Percentiles rank a stretch among this genome's conserved stretches.
These are phyloP conservation scores for Uropetala carovei DNA, from an alignment of 2,888 invertebrate genomes.

Conservation along the genomic window DNA sequence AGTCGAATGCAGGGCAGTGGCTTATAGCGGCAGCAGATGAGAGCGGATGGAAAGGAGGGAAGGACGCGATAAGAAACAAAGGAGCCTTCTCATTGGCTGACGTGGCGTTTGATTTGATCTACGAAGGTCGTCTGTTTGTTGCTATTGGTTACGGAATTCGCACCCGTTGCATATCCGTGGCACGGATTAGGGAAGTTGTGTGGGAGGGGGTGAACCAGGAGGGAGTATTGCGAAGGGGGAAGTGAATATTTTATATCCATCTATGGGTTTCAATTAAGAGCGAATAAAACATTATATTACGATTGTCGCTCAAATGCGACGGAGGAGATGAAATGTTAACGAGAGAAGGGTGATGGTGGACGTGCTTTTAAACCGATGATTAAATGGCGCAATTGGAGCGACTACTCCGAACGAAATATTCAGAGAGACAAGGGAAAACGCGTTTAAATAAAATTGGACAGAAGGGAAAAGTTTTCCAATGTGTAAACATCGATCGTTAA, in stretches of 20 bases:
- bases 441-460: no score
- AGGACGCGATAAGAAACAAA: slow-evolving; percentile 13
- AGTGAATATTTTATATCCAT: neutral
- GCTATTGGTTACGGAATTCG: slow-evolving; percentile 24
- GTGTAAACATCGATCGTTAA: no score
- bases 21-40: neutral
- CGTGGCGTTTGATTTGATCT: slow-evolving; percentile 6
- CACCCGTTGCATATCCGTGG: slow-evolving; percentile 13
- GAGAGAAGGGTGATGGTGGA: no score
- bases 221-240: neutral
- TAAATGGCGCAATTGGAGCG: no score
- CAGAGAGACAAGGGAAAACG: no score
- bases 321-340: no score
- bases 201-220: neutral
- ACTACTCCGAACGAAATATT: no score
- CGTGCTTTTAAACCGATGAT: no score
- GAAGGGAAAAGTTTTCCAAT: no score
- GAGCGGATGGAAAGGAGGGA: neutral
- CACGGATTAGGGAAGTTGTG: neutral
- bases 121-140: slow-evolving; percentile 24
- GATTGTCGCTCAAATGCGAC: no score
- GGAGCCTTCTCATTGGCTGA: slow-evolving; percentile 27
- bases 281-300: neutral
- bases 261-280: neutral
- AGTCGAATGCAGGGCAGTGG: neutral